Percentiles rank a stretch among this genome's conserved stretches.
phyloP scores from a whole-genome alignment of 2,888 invertebrate species.

The Helicoverpa assulta region DNA sequence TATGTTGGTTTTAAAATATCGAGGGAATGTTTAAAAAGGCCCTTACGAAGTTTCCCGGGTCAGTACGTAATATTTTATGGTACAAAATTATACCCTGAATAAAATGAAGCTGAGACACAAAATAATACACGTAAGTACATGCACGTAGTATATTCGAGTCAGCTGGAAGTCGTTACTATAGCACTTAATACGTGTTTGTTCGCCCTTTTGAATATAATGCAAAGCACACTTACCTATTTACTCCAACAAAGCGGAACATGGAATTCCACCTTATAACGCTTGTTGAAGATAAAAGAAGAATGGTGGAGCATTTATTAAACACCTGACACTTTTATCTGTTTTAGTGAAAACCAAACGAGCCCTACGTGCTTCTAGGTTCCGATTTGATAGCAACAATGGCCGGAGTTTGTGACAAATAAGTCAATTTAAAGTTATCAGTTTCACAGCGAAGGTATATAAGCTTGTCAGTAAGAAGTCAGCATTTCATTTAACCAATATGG shows the following conservation, averaged over 20 bases:
- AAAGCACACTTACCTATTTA: slow-evolving; percentile 17
- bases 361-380: slow-evolving; percentile 68
- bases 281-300: slow-evolving; percentile 27
- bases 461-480: slow-evolving; percentile 35
- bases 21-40: no score
- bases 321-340: slow-evolving; percentile 60
- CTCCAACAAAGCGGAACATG: slow-evolving; percentile 5
- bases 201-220: neutral
- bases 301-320: slow-evolving; percentile 46
- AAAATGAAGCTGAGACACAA: no score
- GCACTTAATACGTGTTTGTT: slow-evolving; percentile 1
- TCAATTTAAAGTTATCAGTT: slow-evolving; percentile 67
- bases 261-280: slow-evolving; percentile 28
- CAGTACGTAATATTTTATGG: no score
- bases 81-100: no score
- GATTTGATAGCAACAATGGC: slow-evolving; percentile 58
- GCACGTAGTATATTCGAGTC: no score
- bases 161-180: neutral
- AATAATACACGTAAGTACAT: no score
- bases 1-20: no score
- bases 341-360: slow-evolving; percentile 56
- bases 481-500: slow-evolving; percentile 70
- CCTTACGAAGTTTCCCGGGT: no score
- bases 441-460: slow-evolving; percentile 73
- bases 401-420: slow-evolving; percentile 69